These are phyloP conservation scores for Monochamus alternatus DNA, from an alignment of 2,888 invertebrate genomes.

Conservation along the genomic window DNA sequence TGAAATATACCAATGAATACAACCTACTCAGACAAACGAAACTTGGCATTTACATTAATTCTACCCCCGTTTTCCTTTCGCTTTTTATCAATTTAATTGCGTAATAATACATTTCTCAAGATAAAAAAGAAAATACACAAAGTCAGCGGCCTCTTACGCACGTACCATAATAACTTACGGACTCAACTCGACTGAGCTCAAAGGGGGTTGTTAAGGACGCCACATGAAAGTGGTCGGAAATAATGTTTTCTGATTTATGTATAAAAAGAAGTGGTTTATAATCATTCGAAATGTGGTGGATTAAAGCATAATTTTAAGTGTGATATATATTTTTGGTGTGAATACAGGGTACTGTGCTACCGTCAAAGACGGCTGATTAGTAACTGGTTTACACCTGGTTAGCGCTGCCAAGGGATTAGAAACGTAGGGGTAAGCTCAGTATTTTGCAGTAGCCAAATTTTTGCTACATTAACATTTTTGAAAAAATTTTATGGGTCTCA, in stretches of 20 bases:
- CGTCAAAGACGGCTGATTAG: constrained; percentile 56
- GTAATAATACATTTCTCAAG: constrained; percentile 6
- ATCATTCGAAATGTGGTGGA: constrained; percentile 47
- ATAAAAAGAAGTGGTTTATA: constrained; percentile 40
- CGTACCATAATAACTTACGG: constrained; percentile 30
- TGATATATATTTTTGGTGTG: constrained; percentile 55
- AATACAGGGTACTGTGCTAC: constrained; percentile 54
- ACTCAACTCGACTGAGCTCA: constrained; percentile 20
- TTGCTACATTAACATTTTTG: too few relatives aligned
- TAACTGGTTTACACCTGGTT: constrained; percentile 60
- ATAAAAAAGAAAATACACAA: constrained; percentile 28
- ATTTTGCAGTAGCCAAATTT: background rate
- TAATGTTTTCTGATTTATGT: constrained; percentile 46
- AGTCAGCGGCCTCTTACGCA: constrained; percentile 12
- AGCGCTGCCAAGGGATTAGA: constrained; percentile 27
- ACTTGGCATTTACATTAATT: constrained; percentile 6
- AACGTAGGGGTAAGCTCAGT: constrained; percentile 9
- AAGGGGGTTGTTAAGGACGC: constrained; percentile 35
- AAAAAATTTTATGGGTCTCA: background rate
- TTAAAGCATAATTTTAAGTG: constrained; percentile 48
- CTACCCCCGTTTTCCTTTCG: background rate
- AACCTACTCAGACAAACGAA: background rate
- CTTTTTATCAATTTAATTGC: constrained; percentile 12
- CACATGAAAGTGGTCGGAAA: constrained; percentile 40
- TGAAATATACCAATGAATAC: background rate